Evolutionary conservation across 2,113 vertebrate genomes (phyloP), one percentile per base, ranked within the genome.

Genomic region (Notothenia rossii): DNA sequence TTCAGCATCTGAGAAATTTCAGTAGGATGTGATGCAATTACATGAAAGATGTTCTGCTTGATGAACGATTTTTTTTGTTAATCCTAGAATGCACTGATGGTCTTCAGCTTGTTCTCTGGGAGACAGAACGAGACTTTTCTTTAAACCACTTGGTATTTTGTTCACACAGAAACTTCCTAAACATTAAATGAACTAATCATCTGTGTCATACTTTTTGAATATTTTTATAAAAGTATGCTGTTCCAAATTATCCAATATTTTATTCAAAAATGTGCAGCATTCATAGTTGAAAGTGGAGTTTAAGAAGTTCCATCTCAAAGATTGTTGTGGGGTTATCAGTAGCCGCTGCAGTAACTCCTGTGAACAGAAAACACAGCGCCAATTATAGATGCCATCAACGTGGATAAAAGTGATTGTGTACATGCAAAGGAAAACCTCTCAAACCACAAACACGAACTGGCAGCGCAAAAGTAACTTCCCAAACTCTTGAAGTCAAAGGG

Each of bases 401-500:
- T 54, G 72, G 79, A 90, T 88, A 79, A 91, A 91, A 88, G 90
- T 8, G 40, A 86, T 73, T 76, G 79, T 88, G 59, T 84, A 86
- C 78, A 71, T 72, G 87, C 70, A 82, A 88, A 81, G 72, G 74
- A 83, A 88, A 91, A 69, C 78, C 86, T 90, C 85, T 82, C 77
- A 88, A 89, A 86, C 71, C 81, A 83, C 75, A 88, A 88, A 89
- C 88, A 79, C 69, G 77, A 86, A 86, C 89, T 90, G 88, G 83
- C 84, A 88, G 69, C 7, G 72, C 78, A 89, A 90, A 86, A 90
- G 82, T 90, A 89, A 91, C 90, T 93, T 86, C 69, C 75, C 68
- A 67, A 89, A 91, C 82, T 92, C 82, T 87, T 91, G 68, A 83
- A 90, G 90, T 93, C 86, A 92, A 91, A 92, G 89, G 86, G 78